Percentiles rank a stretch among this genome's conserved stretches.
phyloP scores from a whole-genome alignment of 1,140 invertebrate species.

The Pogonomyrmex californicus region DNA sequence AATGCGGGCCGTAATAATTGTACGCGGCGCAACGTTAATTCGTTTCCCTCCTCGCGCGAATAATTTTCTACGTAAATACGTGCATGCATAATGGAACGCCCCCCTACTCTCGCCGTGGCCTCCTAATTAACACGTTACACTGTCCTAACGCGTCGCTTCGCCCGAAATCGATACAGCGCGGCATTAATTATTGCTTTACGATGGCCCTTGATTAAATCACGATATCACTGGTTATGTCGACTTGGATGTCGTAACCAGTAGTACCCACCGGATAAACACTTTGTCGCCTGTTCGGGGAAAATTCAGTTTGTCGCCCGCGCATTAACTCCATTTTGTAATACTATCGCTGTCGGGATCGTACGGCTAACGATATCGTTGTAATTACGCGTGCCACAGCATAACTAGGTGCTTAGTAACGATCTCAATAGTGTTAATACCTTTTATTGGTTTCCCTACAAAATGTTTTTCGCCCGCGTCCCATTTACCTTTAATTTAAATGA shows the following conservation, averaged over 20 bases:
- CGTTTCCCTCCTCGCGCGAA: conserved; percentile 45
- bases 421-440: conserved; percentile 52
- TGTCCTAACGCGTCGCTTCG: conserved; percentile 55
- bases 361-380: conserved; percentile 49
- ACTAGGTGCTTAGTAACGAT: conserved; percentile 49
- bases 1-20: conserved; percentile 56
- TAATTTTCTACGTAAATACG: conserved; percentile 66
- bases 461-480: conserved; percentile 5
- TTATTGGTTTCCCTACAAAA: conserved; percentile 29
- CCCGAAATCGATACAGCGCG: conserved; percentile 62
- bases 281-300: conserved; percentile 38
- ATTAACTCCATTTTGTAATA: conserved; percentile 46
- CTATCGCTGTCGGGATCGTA: conserved; percentile 43
- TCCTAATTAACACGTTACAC: conserved; percentile 68
- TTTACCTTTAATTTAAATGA: conserved; percentile 35
- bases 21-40: conserved; percentile 55
- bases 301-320: conserved; percentile 43
- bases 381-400: conserved; percentile 45
- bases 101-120: neutral
- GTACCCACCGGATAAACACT: conserved; percentile 37
- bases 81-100: conserved; percentile 46
- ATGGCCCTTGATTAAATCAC: conserved; percentile 65
- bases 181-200: conserved; percentile 67
- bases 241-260: conserved; percentile 46
- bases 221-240: conserved; percentile 42